These are phyloP conservation scores for Phortica okadai DNA, from an alignment of 2,888 invertebrate genomes.

Conservation along the genomic window DNA sequence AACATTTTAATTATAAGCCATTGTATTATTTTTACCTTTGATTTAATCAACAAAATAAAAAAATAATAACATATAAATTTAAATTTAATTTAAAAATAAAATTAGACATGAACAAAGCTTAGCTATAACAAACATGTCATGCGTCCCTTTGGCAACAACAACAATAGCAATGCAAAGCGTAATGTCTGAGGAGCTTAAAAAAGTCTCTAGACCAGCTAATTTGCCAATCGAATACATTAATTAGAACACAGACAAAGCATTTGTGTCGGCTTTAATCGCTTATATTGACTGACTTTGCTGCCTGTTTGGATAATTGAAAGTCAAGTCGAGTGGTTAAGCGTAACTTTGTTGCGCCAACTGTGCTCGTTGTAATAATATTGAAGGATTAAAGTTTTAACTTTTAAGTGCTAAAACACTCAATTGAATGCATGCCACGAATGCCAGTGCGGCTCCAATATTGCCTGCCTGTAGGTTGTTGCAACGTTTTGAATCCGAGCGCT, in stretches of 20 bases:
- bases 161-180: no score
- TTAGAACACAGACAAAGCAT: not conserved
- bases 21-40: not conserved
- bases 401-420: conserved; percentile 70
- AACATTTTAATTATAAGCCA: conserved; percentile 3
- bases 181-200: no score
- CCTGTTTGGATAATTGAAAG: not conserved
- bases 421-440: conserved; percentile 47
- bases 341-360: conserved; percentile 52
- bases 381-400: conserved; percentile 70
- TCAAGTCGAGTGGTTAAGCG: not conserved
- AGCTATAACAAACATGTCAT: no score
- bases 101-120: no score
- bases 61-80: not conserved
- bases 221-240: conserved; percentile 2
- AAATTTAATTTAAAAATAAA: no score
- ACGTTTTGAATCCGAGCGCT: conserved; percentile 50
- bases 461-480: conserved; percentile 3
- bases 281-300: not conserved
- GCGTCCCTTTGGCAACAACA: no score
- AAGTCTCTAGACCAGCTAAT: not conserved
- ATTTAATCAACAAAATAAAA: not conserved
- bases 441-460: conserved; percentile 16
- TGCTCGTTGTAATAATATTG: conserved; percentile 65
- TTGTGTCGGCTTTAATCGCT: conserved; percentile 2